phyloP scores from a whole-genome alignment of 2,113 vertebrate genomes.

The Salvelinus sp. region DNA sequence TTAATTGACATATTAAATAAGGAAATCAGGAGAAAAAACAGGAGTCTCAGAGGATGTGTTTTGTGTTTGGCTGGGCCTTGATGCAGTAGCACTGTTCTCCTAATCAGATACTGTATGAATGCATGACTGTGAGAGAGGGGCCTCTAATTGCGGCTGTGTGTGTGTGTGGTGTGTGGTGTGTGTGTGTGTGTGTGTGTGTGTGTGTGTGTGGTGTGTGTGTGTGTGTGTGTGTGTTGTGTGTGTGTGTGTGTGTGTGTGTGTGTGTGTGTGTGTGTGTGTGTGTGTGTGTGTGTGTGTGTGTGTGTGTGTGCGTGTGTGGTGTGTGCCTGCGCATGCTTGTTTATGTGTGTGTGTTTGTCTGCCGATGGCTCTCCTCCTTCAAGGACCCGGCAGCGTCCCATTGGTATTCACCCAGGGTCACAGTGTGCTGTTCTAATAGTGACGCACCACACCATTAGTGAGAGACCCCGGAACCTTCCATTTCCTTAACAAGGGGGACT shows the following conservation, averaged over 20 bases:
- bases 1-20: constrained; percentile 63
- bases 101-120: constrained; percentile 65
- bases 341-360: constrained; percentile 57
- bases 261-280: too few species aligned
- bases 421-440: constrained; percentile 36
- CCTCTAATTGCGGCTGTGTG: constrained; percentile 68
- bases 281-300: too few species aligned
- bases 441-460: constrained; percentile 60
- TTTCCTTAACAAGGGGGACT: constrained; percentile 58
- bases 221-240: too few species aligned
- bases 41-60: constrained; percentile 43
- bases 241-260: too few species aligned
- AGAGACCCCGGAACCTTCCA: constrained; percentile 40
- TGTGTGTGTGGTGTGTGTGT: too few species aligned
- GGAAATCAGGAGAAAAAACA: constrained; percentile 52
- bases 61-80: constrained; percentile 54
- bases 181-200: too few species aligned
- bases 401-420: constrained; percentile 62
- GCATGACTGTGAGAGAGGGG: constrained; percentile 57
- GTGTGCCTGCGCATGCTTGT: too few species aligned
- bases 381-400: constrained; percentile 60
- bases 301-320: too few species aligned
- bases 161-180: too few species aligned
- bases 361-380: constrained; percentile 41
- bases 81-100: constrained; percentile 58